Percentiles rank a stretch among this genome's conserved stretches.
Conservation (phyloP, 2,888 invertebrate genomes). For the Tetheella fluctuosa region DNA sequence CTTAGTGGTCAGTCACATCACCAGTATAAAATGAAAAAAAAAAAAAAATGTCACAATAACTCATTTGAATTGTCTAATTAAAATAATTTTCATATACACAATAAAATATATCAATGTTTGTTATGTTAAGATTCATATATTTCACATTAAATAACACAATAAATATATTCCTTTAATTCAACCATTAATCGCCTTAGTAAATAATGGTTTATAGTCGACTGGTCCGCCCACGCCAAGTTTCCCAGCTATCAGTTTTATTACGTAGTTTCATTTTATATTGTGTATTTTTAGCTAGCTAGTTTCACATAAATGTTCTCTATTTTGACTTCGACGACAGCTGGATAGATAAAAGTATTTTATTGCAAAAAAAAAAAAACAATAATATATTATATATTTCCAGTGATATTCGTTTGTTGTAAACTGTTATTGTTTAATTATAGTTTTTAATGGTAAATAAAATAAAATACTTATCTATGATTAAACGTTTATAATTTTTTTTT, state of each 20-base stretch:
- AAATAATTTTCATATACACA: too few relatives aligned
- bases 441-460: too few relatives aligned
- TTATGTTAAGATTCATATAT: neutral
- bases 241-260: neutral
- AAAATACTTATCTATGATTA: too few relatives aligned
- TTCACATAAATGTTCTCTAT: constrained; percentile 3
- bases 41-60: too few relatives aligned
- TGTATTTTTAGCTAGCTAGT: neutral
- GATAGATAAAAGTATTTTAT: neutral
- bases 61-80: too few relatives aligned
- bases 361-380: neutral
- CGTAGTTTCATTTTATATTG: neutral
- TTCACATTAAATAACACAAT: neutral
- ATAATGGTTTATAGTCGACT: neutral
- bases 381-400: neutral
- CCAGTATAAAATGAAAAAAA: too few relatives aligned
- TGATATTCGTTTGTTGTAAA: neutral
- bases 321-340: constrained; percentile 9
- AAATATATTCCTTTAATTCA: neutral
- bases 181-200: neutral
- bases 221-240: neutral
- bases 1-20: too few relatives aligned
- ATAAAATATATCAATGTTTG: neutral
- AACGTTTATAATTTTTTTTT: too few relatives aligned
- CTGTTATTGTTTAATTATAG: neutral